Evolutionary conservation across 30 jellyfish, hydroid and myxozoan genomes (phyloP).

Genomic region (Haliclystus octoradiatus): DNA sequence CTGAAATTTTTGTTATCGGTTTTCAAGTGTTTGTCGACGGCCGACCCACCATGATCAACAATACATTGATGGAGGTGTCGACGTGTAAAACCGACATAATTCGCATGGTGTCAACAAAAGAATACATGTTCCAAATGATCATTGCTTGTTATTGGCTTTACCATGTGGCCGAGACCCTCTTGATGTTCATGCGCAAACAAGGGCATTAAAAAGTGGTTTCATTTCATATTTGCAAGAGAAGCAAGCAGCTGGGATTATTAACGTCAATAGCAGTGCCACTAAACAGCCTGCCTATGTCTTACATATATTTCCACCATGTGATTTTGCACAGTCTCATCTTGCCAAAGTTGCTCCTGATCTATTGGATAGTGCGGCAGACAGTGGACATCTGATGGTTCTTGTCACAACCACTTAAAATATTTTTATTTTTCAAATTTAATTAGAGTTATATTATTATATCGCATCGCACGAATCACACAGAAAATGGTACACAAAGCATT

Average conservation of each 20-base stretch:
- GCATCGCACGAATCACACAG: too few species aligned
- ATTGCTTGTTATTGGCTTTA: slow-evolving; percentile 82
- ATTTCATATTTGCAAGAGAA: slow-evolving; percentile 86
- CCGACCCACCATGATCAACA: too few species aligned
- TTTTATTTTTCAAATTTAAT: too few species aligned
- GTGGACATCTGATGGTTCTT: slow-evolving; percentile 96
- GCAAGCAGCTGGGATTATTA: slow-evolving; percentile 97
- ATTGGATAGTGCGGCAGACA: slow-evolving; percentile 94
- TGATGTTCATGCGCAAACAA: slow-evolving; percentile 95
- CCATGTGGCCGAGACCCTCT: slow-evolving; percentile 98
- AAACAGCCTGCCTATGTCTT: slow-evolving; percentile 93
- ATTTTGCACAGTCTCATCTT: slow-evolving; percentile 84
- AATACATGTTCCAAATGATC: slow-evolving; percentile 62
- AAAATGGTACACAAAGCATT: too few species aligned
- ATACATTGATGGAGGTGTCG: too few species aligned
- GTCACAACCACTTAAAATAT: too few species aligned
- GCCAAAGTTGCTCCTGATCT: slow-evolving; percentile 96
- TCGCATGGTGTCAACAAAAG: too few species aligned
- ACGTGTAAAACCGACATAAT: too few species aligned
- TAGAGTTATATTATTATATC: too few species aligned
- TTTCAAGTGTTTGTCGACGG: too few species aligned
- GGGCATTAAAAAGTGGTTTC: slow-evolving; percentile 91
- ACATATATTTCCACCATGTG: slow-evolving; percentile 96
- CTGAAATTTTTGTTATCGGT: too few species aligned
- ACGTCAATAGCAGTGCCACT: slow-evolving; percentile 53